A percentile compares a stretch with the other conserved stretches of the same genome.
These are phyloP conservation scores for Cyrtorhinus lividipennis DNA, from an alignment of 1,140 invertebrate genomes.

Conservation along the genomic window DNA sequence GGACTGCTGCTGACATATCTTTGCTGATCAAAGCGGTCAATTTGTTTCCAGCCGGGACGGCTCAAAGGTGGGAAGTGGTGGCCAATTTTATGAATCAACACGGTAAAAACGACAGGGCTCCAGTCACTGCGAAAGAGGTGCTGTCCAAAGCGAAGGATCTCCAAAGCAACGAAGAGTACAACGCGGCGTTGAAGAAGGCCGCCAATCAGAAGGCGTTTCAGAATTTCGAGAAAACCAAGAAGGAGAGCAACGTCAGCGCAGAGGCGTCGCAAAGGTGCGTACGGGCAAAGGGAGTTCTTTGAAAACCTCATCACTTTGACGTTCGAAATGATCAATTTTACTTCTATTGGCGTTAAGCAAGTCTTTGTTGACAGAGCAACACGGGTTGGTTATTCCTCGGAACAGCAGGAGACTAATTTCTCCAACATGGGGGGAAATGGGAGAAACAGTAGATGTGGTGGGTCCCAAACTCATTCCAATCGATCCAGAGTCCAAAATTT, in stretches of 20 bases:
- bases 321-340: too few species aligned
- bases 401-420: too few species aligned
- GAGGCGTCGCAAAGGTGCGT: constrained; percentile 40
- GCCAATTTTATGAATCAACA: constrained; percentile 94
- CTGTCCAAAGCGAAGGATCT: constrained; percentile 87
- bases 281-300: too few species aligned
- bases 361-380: too few species aligned
- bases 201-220: constrained; percentile 86
- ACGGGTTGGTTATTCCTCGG: too few species aligned
- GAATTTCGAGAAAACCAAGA: constrained; percentile 77
- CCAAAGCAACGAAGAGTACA: constrained; percentile 77
- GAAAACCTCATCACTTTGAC: too few species aligned
- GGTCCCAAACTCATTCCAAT: too few species aligned
- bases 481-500: too few species aligned
- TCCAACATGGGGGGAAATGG: too few species aligned
- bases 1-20: constrained; percentile 69
- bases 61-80: constrained; percentile 90
- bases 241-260: constrained; percentile 41
- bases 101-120: constrained; percentile 34
- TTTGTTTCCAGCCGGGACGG: constrained; percentile 89
- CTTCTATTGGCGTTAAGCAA: too few species aligned
- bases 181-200: constrained; percentile 64
- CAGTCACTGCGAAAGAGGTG: constrained; percentile 69
- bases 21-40: constrained; percentile 91
- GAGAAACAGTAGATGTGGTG: too few species aligned